Evolutionary conservation across 2,797 vertebrate species (phyloP), one percentile per base, ranked within the genome.

Genomic region (Stomatorhinus walkeri): DNA sequence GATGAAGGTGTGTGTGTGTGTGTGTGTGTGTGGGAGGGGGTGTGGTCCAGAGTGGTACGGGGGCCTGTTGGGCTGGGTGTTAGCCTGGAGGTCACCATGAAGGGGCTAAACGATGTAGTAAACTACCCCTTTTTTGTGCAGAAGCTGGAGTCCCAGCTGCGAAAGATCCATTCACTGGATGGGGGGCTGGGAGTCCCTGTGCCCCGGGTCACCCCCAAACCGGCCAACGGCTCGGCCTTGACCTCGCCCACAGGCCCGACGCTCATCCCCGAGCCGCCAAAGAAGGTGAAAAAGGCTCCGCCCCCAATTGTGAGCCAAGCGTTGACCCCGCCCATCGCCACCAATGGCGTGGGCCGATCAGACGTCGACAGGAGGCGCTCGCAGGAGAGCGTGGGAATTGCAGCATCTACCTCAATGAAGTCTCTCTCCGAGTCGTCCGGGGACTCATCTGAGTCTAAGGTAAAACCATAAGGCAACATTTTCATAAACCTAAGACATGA

Each of bases 131-230:
- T 0, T 12, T 86, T 51, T 19, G 43, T n/a, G n/a, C 87, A 99
- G 98, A 97, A 95, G 91, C 94, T 94, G 5, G 96, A 97, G 85
- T 90, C 91, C 43, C 95, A 92, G 0, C 90, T 93, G 89, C 97
- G 95, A 48, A 98, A 97, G 92, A 94, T 94, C 81, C 95, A 92
- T 24, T 94, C 93, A 4, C 87, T 94, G 0, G 97, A 97, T 0
- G 97, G 97, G 0, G 97, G 97, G 49, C 51, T 96, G 0, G 97
- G 98, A 0, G 89, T 97, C 24, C 95, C 96, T 0, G 72, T 98
- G 1, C 92, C 96, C 91, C 91, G 89, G 93, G 97, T 95, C n/a
- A 95, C 90, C 90, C 90, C 94, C 0, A 96, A 96, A 91, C 90
- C 93, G 0, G 91, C 95, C 1, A 90, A 92, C 4, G 95, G 94